phyloP scores from a whole-genome alignment of 2,888 invertebrate genomes.

The Trichogramma evanescens region DNA sequence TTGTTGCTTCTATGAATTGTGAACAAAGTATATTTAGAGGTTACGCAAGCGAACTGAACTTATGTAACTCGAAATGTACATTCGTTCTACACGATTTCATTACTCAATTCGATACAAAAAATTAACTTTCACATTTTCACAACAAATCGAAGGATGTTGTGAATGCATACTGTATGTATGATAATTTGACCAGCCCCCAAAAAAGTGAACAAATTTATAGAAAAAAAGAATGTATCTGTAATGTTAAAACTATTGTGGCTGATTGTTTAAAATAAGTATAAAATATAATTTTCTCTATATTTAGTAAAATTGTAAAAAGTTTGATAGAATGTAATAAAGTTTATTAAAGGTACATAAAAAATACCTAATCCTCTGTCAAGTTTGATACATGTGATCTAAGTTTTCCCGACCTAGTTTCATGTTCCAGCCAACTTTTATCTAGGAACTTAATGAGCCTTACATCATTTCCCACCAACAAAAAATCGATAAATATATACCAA shows the following conservation, averaged over 20 bases:
- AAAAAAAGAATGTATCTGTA: too few relatives aligned
- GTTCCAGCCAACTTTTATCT: slow-evolving; percentile 15
- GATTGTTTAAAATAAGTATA: too few relatives aligned
- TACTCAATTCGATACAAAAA: not conserved
- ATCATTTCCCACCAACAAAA: slow-evolving; percentile 20
- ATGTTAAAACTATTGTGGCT: too few relatives aligned
- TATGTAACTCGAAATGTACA: not conserved
- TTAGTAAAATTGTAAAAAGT: too few relatives aligned
- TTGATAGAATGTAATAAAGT: too few relatives aligned
- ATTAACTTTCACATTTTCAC: slow-evolving; percentile 2
- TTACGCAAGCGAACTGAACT: not conserved
- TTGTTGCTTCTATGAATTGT: too few relatives aligned
- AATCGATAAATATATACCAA: slow-evolving; percentile 9
- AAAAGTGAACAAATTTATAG: too few relatives aligned
- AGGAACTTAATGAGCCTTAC: slow-evolving; percentile 21
- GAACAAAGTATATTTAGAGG: not conserved
- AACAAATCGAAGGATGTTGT: not conserved
- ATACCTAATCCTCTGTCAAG: slow-evolving; percentile 9
- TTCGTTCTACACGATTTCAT: not conserved
- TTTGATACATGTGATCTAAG: slow-evolving; percentile 17
- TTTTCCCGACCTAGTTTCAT: slow-evolving; percentile 22
- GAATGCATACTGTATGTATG: too few relatives aligned
- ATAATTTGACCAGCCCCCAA: too few relatives aligned
- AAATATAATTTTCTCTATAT: too few relatives aligned
- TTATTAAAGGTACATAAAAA: too few relatives aligned